phyloP scores from a whole-genome alignment of 1,140 invertebrate genomes.

The Thrips palmi region DNA sequence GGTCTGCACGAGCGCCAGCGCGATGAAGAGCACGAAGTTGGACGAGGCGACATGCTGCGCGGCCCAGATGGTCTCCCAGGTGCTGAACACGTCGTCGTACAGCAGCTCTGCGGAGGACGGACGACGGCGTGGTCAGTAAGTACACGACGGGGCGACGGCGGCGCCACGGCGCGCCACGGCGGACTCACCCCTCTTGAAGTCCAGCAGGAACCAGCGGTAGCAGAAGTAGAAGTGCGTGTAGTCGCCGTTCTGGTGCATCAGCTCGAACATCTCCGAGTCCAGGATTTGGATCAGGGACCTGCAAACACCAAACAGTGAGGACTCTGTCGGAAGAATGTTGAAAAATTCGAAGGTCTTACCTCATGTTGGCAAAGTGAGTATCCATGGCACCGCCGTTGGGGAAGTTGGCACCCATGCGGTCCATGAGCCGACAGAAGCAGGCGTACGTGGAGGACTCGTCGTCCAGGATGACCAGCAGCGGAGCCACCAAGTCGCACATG shows the following conservation, averaged over 20 bases:
- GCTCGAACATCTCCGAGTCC: conserved; percentile 81
- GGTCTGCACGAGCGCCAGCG: conserved; percentile 74
- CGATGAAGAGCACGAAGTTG: conserved; percentile 86
- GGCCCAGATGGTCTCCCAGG: conserved; percentile 95
- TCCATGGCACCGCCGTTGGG: conserved; percentile 88
- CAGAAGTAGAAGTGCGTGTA: conserved; percentile 96
- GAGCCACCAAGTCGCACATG: conserved; percentile 91
- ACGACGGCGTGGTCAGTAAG: too few relatives aligned
- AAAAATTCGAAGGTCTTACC: conserved; percentile 25
- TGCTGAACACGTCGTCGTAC: conserved; percentile 81
- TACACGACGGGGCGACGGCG: too few relatives aligned
- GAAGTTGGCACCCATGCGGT: conserved; percentile 78
- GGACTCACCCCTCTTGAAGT: conserved; percentile 48
- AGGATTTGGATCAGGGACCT: conserved; percentile 68
- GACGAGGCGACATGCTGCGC: conserved; percentile 66
- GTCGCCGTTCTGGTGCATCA: conserved; percentile 88
- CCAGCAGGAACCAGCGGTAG: conserved; percentile 77
- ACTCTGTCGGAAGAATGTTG: not conserved
- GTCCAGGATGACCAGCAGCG: conserved; percentile 77
- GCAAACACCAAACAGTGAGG: conserved; percentile 12
- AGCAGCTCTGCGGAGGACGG: conserved; percentile 56
- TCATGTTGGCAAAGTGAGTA: conserved; percentile 87
- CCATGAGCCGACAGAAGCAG: conserved; percentile 81
- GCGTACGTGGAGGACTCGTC: conserved; percentile 84
- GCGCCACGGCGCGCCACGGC: too few relatives aligned